Evolutionary conservation across 2,113 vertebrate species (phyloP), one percentile per base, ranked within the genome.

Genomic region (Alligator sinensis): DNA sequence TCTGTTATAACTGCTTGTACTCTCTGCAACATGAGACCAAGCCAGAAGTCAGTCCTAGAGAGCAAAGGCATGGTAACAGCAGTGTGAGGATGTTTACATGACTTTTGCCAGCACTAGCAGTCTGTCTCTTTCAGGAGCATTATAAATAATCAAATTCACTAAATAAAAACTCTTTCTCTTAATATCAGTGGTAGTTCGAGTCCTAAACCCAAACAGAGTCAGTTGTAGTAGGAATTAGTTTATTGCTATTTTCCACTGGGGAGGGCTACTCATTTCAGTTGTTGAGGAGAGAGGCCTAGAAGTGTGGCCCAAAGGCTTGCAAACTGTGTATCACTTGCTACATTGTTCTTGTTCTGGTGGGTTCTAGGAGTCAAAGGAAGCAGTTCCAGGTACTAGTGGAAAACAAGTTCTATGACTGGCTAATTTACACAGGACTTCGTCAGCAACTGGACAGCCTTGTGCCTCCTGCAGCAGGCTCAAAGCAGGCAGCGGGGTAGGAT

Each of bases 401-500:
- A 92, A 97, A 98, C 72, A 98, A 99, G 92, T 99, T 99, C 96
- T 99, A 98, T 1, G 98, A 99, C 77, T 99, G 99, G 99, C 97
- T 99, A 63, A 90, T 98, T 77, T 96, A 98, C 66, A 99, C 98
- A 0, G 99, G 99, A 57, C 98, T 99, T 95, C 95, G 97, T 14
- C 98, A 98, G 89, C 99, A 99, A 92, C 98, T 99, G 84, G 99
- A 99, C 96, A 99, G 98, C 95, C 98, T 99, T 1, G 97, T 99
- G 34, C 98, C 98, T 3, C 93, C 98, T 22, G 93, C 88, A 27
- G 47, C 16, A 3, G 96, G 92, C 75, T 96, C 97, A 70, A 98
- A 98, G 87, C 98, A 97, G 96, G 93, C 94, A 47, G 97, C 96
- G 66, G 97, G 97, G 54, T 98, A 92, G 90, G 61, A 19, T 30